A percentile compares a stretch with the other conserved stretches of the same genome.
Conservation (phyloP, 2,888 invertebrate genomes). For the Drepanosiphum platanoidis region DNA sequence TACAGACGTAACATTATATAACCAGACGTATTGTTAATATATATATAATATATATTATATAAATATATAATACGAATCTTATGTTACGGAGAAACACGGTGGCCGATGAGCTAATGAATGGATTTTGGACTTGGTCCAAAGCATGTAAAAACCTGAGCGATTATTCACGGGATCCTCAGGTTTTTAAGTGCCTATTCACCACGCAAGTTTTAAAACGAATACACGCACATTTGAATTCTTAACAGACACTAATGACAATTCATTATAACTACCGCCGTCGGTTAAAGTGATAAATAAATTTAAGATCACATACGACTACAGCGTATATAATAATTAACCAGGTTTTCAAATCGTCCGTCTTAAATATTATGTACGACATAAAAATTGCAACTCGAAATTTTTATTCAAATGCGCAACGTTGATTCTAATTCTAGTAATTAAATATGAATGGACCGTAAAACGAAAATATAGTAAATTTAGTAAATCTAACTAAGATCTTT, state of each 20-base stretch:
- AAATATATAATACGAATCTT: slow-evolving; percentile 5
- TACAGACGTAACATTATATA: neutral
- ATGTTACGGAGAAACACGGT: neutral
- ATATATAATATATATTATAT: neutral
- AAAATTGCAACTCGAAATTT: too few species aligned
- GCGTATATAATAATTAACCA: slow-evolving; percentile 23
- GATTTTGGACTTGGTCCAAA: slow-evolving; percentile 52
- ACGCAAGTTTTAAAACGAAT: slow-evolving; percentile 22
- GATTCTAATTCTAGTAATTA: too few species aligned
- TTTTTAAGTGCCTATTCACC: slow-evolving; percentile 45
- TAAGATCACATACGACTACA: slow-evolving; percentile 6
- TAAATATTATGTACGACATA: too few species aligned
- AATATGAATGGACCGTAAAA: too few species aligned
- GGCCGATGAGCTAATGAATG: slow-evolving; percentile 54
- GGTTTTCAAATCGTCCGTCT: too few species aligned
- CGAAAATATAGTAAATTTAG: too few species aligned
- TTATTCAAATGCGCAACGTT: too few species aligned
- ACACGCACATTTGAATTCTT: neutral
- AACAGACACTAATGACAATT: slow-evolving; percentile 44
- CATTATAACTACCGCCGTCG: neutral
- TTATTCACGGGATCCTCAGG: slow-evolving; percentile 50
- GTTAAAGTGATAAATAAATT: too few species aligned
- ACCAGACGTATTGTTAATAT: slow-evolving; percentile 8
- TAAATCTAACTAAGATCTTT: too few species aligned
- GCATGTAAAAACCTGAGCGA: slow-evolving; percentile 35